Conservation (phyloP, 2,797 vertebrate genomes). For the Rhincodon typus region DNA sequence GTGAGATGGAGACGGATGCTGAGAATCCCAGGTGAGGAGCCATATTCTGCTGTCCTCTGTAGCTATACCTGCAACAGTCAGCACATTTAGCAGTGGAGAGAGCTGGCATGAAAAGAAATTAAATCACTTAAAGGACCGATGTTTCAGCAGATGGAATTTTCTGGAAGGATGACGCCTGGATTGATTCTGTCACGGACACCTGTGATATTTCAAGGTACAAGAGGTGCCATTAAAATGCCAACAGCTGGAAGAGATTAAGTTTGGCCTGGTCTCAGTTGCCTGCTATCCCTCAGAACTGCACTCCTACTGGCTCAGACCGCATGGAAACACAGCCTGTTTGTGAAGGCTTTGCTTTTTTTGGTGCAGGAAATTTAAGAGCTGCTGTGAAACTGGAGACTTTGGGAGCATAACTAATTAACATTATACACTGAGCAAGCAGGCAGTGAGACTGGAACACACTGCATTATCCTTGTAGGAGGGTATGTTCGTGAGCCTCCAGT, state of each 20-base stretch:
- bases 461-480: not conserved
- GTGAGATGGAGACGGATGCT: not conserved
- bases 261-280: conserved; percentile 2
- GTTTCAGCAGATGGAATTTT: not conserved
- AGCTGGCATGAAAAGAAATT: not conserved
- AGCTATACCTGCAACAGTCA: not conserved
- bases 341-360: conserved; percentile 20
- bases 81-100: too few species aligned
- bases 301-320: conserved; percentile 1
- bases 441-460: not conserved
- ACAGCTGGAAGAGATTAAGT: conserved; percentile 27
- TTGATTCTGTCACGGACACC: conserved; percentile 1
- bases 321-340: conserved; percentile 21
- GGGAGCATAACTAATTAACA: conserved; percentile 16
- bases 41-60: too few species aligned
- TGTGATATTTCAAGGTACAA: conserved; percentile 6
- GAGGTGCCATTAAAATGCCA: conserved; percentile 3
- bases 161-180: not conserved
- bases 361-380: conserved; percentile 14
- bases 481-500: too few species aligned
- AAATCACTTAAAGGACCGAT: not conserved
- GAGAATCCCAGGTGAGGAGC: not conserved
- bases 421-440: conserved; percentile 28
- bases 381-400: conserved; percentile 19
- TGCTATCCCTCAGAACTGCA: not conserved